A percentile compares a stretch with the other conserved stretches of the same genome.
Conservation (phyloP, 2,888 invertebrate genomes). For the Vannuccia rotundouncinata region DNA sequence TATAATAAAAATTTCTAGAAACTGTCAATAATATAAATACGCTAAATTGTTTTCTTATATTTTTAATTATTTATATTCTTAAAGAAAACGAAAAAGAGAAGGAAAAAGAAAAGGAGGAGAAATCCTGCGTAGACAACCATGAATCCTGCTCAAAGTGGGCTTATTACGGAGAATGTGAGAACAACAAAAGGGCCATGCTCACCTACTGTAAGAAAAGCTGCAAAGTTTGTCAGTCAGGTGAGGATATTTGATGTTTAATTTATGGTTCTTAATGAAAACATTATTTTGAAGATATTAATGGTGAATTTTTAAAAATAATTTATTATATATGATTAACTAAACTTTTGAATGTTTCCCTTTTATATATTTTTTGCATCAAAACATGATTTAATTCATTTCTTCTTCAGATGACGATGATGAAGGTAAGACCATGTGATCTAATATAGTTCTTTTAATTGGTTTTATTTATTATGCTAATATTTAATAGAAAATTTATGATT, state of each 20-base stretch:
- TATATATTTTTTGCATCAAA: too few relatives aligned
- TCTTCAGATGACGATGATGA: too few relatives aligned
- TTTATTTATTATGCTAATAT: too few relatives aligned
- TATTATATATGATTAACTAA: neutral
- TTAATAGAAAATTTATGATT: too few relatives aligned
- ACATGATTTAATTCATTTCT: too few relatives aligned
- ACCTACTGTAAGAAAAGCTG: constrained; percentile 18
- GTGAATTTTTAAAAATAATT: too few relatives aligned
- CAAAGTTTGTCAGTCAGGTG: constrained; percentile 27
- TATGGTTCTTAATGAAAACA: neutral
- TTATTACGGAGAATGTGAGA: constrained; percentile 28
- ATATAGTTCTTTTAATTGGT: too few relatives aligned
- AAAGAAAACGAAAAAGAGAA: neutral
- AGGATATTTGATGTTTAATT: too few relatives aligned
- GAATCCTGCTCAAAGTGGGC: neutral
- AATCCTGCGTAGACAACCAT: neutral
- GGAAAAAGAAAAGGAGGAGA: neutral
- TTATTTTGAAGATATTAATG: too few relatives aligned
- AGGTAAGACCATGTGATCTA: too few relatives aligned
- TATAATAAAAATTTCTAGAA: too few relatives aligned
- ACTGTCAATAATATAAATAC: neutral
- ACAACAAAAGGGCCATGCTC: constrained; percentile 25
- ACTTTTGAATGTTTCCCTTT: too few relatives aligned
- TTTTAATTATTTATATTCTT: neutral
- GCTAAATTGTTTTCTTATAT: neutral